phyloP scores from a whole-genome alignment of 2,113 vertebrate genomes.

The Zapus hudsonius region DNA sequence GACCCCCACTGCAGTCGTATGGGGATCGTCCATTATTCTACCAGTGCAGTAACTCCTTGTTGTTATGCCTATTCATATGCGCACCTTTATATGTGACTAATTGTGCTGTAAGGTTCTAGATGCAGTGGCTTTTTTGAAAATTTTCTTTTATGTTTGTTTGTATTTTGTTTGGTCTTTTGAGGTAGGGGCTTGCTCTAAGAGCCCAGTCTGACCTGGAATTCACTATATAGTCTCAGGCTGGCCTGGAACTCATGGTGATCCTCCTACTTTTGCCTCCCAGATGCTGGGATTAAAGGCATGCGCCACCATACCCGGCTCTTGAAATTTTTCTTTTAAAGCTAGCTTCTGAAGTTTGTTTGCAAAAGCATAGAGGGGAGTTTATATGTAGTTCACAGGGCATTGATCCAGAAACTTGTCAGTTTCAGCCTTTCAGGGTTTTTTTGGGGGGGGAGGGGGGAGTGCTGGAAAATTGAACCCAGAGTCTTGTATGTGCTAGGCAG shows the following conservation, averaged over 20 bases:
- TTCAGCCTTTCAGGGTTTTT: fast-evolving
- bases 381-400: no score
- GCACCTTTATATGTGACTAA: not conserved
- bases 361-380: not conserved
- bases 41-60: not conserved
- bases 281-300: no score
- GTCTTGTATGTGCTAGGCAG: not conserved
- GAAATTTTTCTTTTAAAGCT: not conserved
- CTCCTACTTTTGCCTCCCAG: no score
- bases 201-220: no score
- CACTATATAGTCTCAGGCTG: no score
- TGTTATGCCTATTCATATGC: not conserved
- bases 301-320: no score
- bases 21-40: not conserved
- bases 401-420: not conserved
- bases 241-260: no score
- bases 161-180: no score
- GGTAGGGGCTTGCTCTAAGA: no score
- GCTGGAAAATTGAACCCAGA: not conserved
- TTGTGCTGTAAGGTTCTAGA: not conserved
- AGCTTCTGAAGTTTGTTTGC: not conserved
- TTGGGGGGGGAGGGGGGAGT: no score
- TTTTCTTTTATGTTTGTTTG: not conserved
- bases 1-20: not conserved
- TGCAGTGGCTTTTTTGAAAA: not conserved